Evolutionary conservation across 2,888 invertebrate genomes (phyloP).

Genomic region (Chalcosyrphus nemorum): DNA sequence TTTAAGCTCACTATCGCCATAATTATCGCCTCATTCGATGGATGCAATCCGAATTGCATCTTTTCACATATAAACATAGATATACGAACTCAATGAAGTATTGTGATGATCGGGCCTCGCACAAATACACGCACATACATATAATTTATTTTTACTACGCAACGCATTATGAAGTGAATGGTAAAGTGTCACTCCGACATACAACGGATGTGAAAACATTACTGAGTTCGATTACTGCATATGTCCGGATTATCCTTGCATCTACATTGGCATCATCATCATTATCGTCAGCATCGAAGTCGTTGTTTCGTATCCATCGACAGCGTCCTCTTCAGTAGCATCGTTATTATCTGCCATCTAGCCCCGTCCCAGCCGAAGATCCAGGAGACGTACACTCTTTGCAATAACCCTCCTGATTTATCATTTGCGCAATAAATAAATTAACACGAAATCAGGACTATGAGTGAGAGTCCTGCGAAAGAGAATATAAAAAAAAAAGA

Average conservation of each 20-base stretch:
- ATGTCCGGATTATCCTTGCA: conserved; percentile 20
- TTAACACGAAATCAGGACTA: conserved; percentile 68
- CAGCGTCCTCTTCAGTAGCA: conserved; percentile 44
- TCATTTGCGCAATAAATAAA: conserved; percentile 75
- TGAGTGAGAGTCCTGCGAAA: conserved; percentile 21
- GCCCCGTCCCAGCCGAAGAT: neutral
- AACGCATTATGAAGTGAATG: conserved; percentile 7
- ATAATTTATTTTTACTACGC: neutral
- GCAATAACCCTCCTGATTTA: conserved; percentile 76
- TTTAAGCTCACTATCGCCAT: conserved; percentile 13
- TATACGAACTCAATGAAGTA: neutral
- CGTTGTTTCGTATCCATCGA: conserved; percentile 10
- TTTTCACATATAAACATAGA: no score
- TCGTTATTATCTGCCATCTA: conserved; percentile 54
- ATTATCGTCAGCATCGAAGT: conserved; percentile 25
- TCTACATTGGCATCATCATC: conserved; percentile 48
- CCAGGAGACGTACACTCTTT: neutral
- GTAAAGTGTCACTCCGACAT: conserved; percentile 21
- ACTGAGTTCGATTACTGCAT: conserved; percentile 44
- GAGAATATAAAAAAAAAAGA: conserved; percentile 7
- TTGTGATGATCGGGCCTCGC: neutral
- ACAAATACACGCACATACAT: neutral
- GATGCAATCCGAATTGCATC: neutral
- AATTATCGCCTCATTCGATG: conserved; percentile 4
- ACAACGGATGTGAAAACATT: conserved; percentile 23